These are phyloP conservation scores for Falcunculus frontatus DNA, from an alignment of 2,113 vertebrate species.

Conservation along the genomic window DNA sequence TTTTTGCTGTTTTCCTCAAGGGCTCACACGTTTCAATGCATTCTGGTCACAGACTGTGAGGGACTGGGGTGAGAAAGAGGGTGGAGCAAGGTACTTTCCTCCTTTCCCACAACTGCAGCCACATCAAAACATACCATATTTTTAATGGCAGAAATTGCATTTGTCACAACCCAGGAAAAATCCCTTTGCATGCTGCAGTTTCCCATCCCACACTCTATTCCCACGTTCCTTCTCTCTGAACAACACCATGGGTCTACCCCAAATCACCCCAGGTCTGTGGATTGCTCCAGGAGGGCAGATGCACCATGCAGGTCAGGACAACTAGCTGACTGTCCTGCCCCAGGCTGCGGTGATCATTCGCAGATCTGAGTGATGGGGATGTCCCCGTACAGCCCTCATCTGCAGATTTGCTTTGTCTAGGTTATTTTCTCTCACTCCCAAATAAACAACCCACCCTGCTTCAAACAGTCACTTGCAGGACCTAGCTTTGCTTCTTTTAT, in stretches of 20 bases:
- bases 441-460: background rate
- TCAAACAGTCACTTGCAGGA: background rate
- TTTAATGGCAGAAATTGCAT: background rate
- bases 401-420: background rate
- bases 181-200: background rate
- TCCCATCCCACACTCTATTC: background rate
- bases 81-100: background rate
- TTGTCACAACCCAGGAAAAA: background rate
- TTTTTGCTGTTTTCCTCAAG: background rate
- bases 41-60: background rate
- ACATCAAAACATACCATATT: background rate
- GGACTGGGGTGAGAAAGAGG: background rate
- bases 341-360: background rate
- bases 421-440: background rate
- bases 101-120: background rate
- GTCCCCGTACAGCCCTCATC: background rate
- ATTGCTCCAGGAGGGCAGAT: background rate
- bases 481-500: background rate
- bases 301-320: background rate
- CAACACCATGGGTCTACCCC: background rate
- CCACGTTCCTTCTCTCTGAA: background rate
- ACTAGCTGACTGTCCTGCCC: background rate
- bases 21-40: background rate
- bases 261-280: background rate
- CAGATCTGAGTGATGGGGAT: rapidly evolving